phyloP scores from a whole-genome alignment of 2,113 vertebrate genomes.

The Calonectris borealis region DNA sequence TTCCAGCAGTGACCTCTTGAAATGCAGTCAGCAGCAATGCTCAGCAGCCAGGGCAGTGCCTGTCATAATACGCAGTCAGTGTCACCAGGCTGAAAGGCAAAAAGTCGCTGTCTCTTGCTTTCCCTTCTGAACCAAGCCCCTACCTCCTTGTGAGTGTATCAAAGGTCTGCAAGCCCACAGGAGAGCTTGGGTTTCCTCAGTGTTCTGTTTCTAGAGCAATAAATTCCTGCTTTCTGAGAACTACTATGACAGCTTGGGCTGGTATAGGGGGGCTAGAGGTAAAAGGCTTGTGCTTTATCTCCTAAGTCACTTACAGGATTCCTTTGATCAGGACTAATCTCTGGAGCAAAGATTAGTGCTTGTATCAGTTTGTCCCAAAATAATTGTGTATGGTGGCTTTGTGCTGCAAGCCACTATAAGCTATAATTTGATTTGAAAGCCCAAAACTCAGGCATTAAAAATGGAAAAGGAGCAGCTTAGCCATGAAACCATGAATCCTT shows the following conservation, averaged over 20 bases:
- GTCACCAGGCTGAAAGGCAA: background rate
- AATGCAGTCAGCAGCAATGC: background rate
- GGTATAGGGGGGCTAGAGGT: background rate
- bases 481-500: background rate
- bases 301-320: constrained; percentile 31
- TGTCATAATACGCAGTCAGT: background rate
- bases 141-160: background rate
- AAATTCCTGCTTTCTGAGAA: background rate
- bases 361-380: constrained; percentile 49
- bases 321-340: constrained; percentile 51
- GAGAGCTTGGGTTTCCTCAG: background rate
- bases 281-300: constrained; percentile 33
- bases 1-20: constrained; percentile 6
- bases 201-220: background rate
- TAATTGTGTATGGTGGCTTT: background rate
- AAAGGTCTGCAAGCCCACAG: background rate
- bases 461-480: background rate
- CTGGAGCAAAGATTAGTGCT: constrained; percentile 56
- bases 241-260: background rate
- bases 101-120: background rate
- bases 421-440: background rate
- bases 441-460: background rate
- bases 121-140: background rate
- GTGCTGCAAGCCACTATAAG: background rate
- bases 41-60: background rate